Percentiles rank a stretch among this genome's conserved stretches.
Evolutionary conservation across 2,797 vertebrate genomes (phyloP).

Genomic region (Choloepus didactylus): DNA sequence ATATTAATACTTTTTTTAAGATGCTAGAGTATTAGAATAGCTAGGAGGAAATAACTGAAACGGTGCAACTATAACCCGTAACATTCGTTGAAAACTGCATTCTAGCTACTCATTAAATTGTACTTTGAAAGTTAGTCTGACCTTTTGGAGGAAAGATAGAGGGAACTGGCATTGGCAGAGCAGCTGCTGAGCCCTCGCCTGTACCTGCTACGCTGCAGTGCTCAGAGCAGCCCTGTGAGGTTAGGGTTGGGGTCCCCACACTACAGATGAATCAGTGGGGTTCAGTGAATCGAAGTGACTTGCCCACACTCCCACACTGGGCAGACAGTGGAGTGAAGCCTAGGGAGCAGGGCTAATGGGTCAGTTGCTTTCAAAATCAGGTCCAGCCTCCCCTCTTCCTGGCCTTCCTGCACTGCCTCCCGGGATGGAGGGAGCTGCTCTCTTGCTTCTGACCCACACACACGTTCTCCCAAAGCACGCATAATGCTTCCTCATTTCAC

Average conservation of each 20-base stretch:
- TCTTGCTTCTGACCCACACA: not conserved
- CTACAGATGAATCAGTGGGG: not conserved
- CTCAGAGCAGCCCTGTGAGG: not conserved
- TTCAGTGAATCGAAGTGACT: not conserved
- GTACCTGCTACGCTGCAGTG: not conserved
- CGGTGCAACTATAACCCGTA: too few species aligned
- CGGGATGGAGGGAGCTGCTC: not conserved
- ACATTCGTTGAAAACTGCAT: too few species aligned
- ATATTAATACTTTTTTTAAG: too few species aligned
- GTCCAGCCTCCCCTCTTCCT: not conserved
- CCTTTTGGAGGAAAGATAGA: not conserved
- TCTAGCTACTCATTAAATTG: too few species aligned
- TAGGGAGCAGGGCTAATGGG: too few species aligned
- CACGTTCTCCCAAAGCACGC: not conserved
- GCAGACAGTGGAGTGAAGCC: rapidly evolving
- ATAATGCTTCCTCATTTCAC: not conserved
- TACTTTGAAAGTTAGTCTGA: not conserved
- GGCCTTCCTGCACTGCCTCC: not conserved
- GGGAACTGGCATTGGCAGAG: not conserved
- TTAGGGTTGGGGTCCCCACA: not conserved
- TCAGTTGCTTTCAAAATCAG: not conserved
- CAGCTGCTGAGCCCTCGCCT: not conserved
- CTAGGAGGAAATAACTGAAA: too few species aligned
- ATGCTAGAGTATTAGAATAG: too few species aligned
- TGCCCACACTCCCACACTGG: not conserved